Conservation (phyloP, 2,797 vertebrate species). For the Orestias chungarensis region DNA sequence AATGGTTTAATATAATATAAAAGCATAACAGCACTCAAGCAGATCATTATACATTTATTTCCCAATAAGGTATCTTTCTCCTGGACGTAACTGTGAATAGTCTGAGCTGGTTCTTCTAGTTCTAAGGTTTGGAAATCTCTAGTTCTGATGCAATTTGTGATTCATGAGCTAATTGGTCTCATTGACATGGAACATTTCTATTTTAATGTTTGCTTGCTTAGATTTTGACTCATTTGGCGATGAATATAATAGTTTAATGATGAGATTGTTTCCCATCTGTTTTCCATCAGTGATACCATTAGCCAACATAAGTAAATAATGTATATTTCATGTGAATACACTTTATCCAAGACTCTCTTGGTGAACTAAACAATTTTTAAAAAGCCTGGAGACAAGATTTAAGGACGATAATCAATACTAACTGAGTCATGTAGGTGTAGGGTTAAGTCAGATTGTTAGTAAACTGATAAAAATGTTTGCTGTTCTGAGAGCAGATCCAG, state of each 20-base stretch:
- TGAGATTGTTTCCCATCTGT: slow-evolving; percentile 39
- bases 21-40: too few relatives aligned
- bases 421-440: slow-evolving; percentile 37
- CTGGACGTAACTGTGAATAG: slow-evolving; percentile 39
- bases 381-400: slow-evolving; percentile 46
- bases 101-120: slow-evolving; percentile 7
- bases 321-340: slow-evolving; percentile 34
- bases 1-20: too few relatives aligned
- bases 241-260: slow-evolving; percentile 34
- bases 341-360: slow-evolving; percentile 40
- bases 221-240: slow-evolving; percentile 12
- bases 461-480: slow-evolving; percentile 56
- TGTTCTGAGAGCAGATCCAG: slow-evolving; percentile 41
- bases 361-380: slow-evolving; percentile 41
- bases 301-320: slow-evolving; percentile 60
- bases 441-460: slow-evolving; percentile 54
- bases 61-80: too few relatives aligned
- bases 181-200: slow-evolving; percentile 43
- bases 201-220: slow-evolving; percentile 19
- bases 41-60: too few relatives aligned
- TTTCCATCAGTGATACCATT: slow-evolving; percentile 17
- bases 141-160: slow-evolving; percentile 13
- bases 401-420: slow-evolving; percentile 36
- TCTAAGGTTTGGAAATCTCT: slow-evolving; percentile 24
- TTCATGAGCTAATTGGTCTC: slow-evolving; percentile 5